Evolutionary conservation across 2,797 vertebrate genomes (phyloP).

Genomic region (Karalla daura): DNA sequence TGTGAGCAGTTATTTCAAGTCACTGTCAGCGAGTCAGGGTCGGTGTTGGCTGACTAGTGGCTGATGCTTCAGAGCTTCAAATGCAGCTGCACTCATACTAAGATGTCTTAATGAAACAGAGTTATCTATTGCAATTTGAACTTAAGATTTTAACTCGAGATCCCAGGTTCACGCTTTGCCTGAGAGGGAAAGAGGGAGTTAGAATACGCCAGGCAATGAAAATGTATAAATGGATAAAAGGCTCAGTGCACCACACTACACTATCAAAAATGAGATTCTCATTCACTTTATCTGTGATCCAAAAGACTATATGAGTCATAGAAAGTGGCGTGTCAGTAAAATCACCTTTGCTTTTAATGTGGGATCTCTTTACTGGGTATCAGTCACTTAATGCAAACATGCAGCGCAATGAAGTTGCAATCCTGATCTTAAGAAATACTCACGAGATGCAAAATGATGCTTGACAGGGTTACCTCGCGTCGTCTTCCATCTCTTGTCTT

Average conservation of each 20-base stretch:
- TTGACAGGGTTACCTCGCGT: neutral
- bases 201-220: neutral
- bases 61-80: constrained; percentile 16
- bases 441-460: constrained; percentile 1
- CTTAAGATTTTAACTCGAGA: neutral
- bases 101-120: constrained; percentile 69
- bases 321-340: no score
- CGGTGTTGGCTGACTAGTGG: constrained; percentile 10
- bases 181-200: neutral
- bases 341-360: constrained; percentile 1
- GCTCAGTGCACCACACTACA: neutral
- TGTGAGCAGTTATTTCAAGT: constrained; percentile 12
- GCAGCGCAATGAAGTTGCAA: constrained; percentile 18
- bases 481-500: neutral
- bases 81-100: constrained; percentile 56
- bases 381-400: constrained; percentile 5
- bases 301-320: no score
- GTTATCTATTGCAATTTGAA: constrained; percentile 12
- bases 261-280: neutral
- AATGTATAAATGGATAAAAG: constrained; percentile 8
- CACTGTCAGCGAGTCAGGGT: neutral
- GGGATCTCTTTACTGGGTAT: neutral
- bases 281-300: neutral
- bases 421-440: neutral
- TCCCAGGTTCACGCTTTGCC: constrained; percentile 2